Conservation (phyloP, 2,888 invertebrate species). For the Drosophila hamatofila region DNA sequence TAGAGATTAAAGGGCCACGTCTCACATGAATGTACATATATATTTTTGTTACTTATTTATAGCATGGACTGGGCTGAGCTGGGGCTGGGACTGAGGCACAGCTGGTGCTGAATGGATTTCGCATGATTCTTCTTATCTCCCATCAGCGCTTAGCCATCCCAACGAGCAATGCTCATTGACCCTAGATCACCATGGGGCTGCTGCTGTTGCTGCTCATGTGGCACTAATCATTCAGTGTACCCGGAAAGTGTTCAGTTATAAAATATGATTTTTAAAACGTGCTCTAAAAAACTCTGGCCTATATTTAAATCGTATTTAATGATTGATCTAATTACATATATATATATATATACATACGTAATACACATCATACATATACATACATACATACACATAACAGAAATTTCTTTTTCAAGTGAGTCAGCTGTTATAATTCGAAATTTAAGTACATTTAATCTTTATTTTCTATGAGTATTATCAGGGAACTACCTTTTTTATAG, state of each 20-base stretch:
- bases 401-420: not conserved
- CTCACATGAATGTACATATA: not conserved
- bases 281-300: not conserved
- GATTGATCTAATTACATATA: not conserved
- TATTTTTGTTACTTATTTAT: not conserved
- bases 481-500: not conserved
- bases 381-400: not conserved
- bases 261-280: not conserved
- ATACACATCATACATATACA: not conserved
- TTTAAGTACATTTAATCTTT: not conserved
- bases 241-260: slow-evolving; percentile 29
- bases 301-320: not conserved
- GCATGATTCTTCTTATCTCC: slow-evolving; percentile 26
- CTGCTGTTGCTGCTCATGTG: not conserved
- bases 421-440: not conserved
- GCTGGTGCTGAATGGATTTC: slow-evolving; percentile 33
- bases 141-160: slow-evolving; percentile 25
- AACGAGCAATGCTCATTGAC: slow-evolving; percentile 28
- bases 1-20: slow-evolving; percentile 47
- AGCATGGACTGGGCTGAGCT: not conserved
- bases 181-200: not conserved
- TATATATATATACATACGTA: not conserved
- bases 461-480: not conserved
- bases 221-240: slow-evolving; percentile 16
- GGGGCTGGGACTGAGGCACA: not conserved